Evolutionary conservation across 2,113 vertebrate genomes (phyloP), one percentile per base, ranked within the genome.

Genomic region (Recurvirostra avosetta): DNA sequence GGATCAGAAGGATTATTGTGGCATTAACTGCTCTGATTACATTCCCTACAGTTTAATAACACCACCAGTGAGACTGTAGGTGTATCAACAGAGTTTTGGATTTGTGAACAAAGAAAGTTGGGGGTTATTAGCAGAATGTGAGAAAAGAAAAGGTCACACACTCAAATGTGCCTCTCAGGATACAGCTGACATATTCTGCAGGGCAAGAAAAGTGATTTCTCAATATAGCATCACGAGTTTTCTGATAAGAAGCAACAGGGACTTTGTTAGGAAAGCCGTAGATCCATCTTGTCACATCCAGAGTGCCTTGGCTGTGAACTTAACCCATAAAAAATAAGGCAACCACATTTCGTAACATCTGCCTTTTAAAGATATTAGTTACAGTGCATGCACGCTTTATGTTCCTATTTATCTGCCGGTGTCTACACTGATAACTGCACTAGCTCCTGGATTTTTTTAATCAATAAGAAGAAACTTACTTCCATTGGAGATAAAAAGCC

Each of bases 1-100:
- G 36, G 93, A 97, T 97, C 97, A 94, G 93, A 90, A 94, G 97
- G 97, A 98, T 98, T 98, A 98, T 49, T 77, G 92, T 74, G 96
- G 97, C 91, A 98, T 97, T 98, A 97, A 92, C 92, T 84, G 88
- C 96, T 96, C 97, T 97, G 97, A 98, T 97, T 98, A 96, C 96
- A 92, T 96, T 96, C 97, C 97, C 95, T 86, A 91, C 90, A 93
- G 94, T 92, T 98, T 97, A 97, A 97, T 98, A 97, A 98, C 92
- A 95, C 88, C 95, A 95, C 76, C 85, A 30, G 85, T 73, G 91
- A 95, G 93, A 91, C 79, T 56, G 78, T 92, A 95, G 92, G 92
- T 94, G 47, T 63, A 92, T 87, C 92, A 93, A 89, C 89, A 94
- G 90, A 92, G 80, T 65, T 95, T 72, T 73, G 90, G 84, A 61